Evolutionary conservation across 2,888 invertebrate genomes (phyloP).

Genomic region (Pyrrhia umbra): DNA sequence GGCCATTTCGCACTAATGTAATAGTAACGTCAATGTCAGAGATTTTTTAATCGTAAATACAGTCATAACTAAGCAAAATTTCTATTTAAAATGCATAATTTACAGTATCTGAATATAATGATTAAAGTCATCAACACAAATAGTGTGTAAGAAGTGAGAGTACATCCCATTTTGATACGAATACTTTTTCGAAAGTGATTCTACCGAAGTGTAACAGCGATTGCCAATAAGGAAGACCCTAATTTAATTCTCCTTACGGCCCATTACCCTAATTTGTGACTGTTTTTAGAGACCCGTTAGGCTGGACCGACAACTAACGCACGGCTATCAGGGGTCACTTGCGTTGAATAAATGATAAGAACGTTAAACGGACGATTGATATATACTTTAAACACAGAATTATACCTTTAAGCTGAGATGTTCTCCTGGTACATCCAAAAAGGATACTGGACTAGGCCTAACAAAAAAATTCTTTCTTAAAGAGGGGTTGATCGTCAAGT

Average conservation of each 20-base stretch:
- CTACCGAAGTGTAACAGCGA: conserved; percentile 11
- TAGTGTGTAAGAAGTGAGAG: no score
- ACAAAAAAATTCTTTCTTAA: no score
- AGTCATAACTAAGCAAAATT: no score
- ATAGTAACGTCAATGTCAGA: no score
- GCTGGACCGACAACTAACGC: conserved; percentile 7
- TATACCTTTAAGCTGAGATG: conserved; percentile 20
- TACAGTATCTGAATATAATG: no score
- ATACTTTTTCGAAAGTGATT: no score
- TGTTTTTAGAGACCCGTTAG: conserved; percentile 3
- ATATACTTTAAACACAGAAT: conserved; percentile 34
- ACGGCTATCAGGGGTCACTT: conserved; percentile 37
- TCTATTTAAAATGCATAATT: no score
- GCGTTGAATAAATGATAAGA: conserved; percentile 54
- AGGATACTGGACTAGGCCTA: not conserved
- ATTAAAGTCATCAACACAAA: no score
- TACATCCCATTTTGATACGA: no score
- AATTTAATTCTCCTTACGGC: conserved; percentile 4
- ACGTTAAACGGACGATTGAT: conserved; percentile 49
- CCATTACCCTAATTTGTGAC: conserved; percentile 36
- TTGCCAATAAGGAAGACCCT: conserved; percentile 27
- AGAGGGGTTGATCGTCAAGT: no score
- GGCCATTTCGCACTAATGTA: no score
- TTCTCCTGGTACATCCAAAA: conserved; percentile 35
- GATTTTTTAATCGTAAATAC: no score